A percentile compares a stretch with the other conserved stretches of the same genome.
Evolutionary conservation across 1,140 invertebrate genomes (phyloP).

Genomic region (Drosophila nigrodunni): DNA sequence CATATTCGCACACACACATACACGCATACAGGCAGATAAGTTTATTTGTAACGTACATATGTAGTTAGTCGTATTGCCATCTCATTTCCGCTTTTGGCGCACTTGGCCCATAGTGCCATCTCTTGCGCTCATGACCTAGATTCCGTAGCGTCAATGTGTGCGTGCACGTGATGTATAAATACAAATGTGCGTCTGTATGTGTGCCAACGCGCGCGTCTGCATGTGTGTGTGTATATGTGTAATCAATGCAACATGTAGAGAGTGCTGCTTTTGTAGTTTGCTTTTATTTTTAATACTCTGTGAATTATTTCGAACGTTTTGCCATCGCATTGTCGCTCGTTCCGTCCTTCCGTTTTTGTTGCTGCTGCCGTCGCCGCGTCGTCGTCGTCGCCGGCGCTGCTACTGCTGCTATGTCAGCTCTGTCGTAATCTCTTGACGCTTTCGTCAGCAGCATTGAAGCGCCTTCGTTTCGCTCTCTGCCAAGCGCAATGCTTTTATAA

Average conservation of each 20-base stretch:
- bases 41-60: conserved; percentile 61
- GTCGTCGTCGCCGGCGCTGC: conserved; percentile 13
- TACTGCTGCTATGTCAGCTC: conserved; percentile 41
- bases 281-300: conserved; percentile 77
- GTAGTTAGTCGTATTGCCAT: conserved; percentile 69
- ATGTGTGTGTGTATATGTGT: conserved; percentile 53
- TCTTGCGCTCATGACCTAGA: conserved; percentile 85
- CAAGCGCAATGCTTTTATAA: conserved; percentile 61
- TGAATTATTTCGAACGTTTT: conserved; percentile 77
- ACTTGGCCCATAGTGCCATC: conserved; percentile 80
- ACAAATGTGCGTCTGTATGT: conserved; percentile 40
- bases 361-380: conserved; percentile 18
- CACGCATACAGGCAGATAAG: conserved; percentile 27
- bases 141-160: conserved; percentile 66
- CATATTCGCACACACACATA: conserved; percentile 6
- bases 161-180: conserved; percentile 80
- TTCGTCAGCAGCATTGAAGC: conserved; percentile 57
- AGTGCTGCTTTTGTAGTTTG: conserved; percentile 45
- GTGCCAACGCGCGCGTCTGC: background rate
- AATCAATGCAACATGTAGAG: conserved; percentile 84
- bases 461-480: conserved; percentile 31
- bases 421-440: conserved; percentile 73
- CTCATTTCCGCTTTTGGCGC: conserved; percentile 80
- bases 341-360: conserved; percentile 69
- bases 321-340: conserved; percentile 45